Conservation (phyloP, 2,797 vertebrate species). For the Hozukius guyotensis region DNA sequence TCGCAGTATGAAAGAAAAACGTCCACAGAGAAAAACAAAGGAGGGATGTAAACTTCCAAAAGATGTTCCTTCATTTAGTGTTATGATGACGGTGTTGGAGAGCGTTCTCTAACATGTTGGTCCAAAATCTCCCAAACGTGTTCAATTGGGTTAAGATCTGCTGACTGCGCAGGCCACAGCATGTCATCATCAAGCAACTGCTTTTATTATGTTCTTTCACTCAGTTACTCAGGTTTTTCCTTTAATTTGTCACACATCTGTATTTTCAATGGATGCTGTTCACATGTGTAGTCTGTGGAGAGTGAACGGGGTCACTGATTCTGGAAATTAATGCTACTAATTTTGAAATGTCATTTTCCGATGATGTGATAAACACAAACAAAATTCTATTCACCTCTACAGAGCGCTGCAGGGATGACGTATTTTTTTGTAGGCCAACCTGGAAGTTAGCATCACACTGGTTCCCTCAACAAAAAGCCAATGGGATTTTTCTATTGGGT, state of each 20-base stretch:
- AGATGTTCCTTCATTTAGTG: background rate
- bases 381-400: background rate
- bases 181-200: background rate
- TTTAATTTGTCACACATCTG: background rate
- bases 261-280: background rate
- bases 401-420: no score
- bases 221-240: background rate
- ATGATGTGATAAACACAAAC: background rate
- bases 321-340: background rate
- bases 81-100: background rate
- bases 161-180: background rate
- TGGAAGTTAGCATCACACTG: no score
- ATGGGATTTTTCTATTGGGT: no score
- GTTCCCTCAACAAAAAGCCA: no score
- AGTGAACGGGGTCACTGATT: background rate
- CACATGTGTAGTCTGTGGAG: background rate
- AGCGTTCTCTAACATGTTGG: background rate
- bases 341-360: conserved; percentile 18
- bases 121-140: background rate
- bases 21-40: background rate
- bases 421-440: no score
- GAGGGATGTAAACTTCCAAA: background rate
- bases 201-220: background rate
- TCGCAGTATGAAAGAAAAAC: background rate
- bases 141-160: background rate